These are phyloP conservation scores for Apeltes quadracus DNA, from an alignment of 2,113 vertebrate genomes.

Conservation along the genomic window DNA sequence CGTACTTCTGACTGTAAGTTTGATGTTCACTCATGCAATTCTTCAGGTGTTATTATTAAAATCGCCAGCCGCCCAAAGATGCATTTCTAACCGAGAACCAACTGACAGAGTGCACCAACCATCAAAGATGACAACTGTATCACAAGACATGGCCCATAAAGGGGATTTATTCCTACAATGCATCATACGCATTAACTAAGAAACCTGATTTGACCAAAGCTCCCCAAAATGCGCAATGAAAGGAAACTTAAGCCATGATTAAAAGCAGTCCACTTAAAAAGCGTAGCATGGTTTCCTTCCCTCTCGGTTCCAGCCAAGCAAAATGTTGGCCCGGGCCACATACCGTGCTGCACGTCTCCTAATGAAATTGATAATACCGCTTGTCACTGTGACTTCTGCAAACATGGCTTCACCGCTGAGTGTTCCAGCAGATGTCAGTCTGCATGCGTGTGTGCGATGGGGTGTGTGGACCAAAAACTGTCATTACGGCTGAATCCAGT, in stretches of 20 bases:
- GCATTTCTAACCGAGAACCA: not conserved
- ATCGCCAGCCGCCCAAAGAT: not conserved
- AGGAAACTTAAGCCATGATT: constrained; percentile 55
- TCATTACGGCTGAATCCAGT: constrained; percentile 61
- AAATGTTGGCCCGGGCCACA: constrained; percentile 43
- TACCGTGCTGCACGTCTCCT: constrained; percentile 46
- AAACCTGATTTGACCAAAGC: constrained; percentile 15
- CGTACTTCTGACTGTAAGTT: not conserved
- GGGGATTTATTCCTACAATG: constrained; percentile 36
- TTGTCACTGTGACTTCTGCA: constrained; percentile 70
- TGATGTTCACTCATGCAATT: not conserved
- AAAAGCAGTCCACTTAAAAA: constrained; percentile 44
- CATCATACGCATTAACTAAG: constrained; percentile 7
- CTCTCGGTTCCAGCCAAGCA: constrained; percentile 45
- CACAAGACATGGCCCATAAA: constrained; percentile 19
- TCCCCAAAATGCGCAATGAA: constrained; percentile 40
- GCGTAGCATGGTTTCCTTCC: constrained; percentile 54
- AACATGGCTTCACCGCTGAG: constrained; percentile 62
- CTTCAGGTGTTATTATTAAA: not conserved
- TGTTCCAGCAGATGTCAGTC: constrained; percentile 58
- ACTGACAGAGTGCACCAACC: constrained; percentile 3
- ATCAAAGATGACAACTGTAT: constrained; percentile 45
- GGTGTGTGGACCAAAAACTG: constrained; percentile 14
- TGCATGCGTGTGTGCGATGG: constrained; percentile 2
- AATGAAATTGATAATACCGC: constrained; percentile 67